These are phyloP conservation scores for Calonectris borealis DNA, from an alignment of 2,113 vertebrate genomes.

Conservation along the genomic window DNA sequence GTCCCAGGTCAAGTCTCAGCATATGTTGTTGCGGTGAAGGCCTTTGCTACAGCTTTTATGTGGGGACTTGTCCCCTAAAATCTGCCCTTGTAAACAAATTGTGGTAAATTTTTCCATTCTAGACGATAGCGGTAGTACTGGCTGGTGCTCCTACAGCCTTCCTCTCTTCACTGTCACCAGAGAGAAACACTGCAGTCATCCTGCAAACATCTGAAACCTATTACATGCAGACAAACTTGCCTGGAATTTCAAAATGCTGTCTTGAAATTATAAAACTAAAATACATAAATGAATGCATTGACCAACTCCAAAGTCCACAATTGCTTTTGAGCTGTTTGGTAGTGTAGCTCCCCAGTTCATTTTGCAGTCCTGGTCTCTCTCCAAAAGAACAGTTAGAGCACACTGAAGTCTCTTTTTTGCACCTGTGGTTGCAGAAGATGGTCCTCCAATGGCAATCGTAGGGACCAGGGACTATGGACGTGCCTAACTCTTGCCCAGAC, in stretches of 20 bases:
- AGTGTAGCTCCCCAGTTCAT: neutral
- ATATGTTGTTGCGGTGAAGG: neutral
- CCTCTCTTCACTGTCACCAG: neutral
- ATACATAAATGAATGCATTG: neutral
- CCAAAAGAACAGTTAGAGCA: neutral
- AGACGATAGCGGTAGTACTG: accelerated
- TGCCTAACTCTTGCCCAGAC: neutral
- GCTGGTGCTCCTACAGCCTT: neutral
- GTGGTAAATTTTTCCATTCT: neutral
- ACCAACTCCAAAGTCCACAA: neutral
- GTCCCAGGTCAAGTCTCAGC: neutral
- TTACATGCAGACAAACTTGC: neutral
- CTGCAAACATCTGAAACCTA: neutral
- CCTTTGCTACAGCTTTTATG: neutral
- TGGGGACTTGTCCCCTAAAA: neutral
- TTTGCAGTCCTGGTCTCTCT: neutral
- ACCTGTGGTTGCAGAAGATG: neutral
- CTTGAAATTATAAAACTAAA: neutral
- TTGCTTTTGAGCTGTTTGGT: neutral
- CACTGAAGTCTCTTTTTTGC: neutral
- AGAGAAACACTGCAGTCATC: neutral
- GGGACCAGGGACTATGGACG: neutral
- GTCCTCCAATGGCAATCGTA: accelerated
- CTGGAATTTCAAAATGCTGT: neutral
- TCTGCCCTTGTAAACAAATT: neutral